These are phyloP conservation scores for Anguilla pacifica DNA, from an alignment of 2,797 vertebrate genomes.

Conservation along the genomic window DNA sequence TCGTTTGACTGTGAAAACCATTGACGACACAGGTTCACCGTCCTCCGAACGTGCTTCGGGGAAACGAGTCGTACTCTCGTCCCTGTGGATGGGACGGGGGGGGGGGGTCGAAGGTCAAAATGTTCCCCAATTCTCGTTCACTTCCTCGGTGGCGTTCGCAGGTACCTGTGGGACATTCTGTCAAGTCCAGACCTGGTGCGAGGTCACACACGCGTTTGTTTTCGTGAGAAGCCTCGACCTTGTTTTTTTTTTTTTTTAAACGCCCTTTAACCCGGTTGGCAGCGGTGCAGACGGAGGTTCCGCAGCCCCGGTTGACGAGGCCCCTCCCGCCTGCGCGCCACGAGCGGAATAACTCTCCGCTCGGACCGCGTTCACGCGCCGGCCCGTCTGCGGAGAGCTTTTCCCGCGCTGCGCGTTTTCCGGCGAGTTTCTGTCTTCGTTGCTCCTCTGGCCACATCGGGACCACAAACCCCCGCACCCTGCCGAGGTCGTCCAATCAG, in stretches of 20 bases:
- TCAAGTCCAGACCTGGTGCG: not conserved
- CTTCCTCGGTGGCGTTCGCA: not conserved
- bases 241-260: not conserved
- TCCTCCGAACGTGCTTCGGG: not conserved
- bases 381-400: too few relatives aligned
- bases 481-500: too few relatives aligned
- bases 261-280: not conserved
- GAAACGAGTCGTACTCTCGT: not conserved
- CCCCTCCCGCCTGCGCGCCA: not conserved
- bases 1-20: not conserved
- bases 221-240: not conserved
- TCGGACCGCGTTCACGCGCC: not conserved
- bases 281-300: not conserved
- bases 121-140: not conserved
- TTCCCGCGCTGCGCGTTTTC: too few relatives aligned
- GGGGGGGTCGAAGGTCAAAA: not conserved
- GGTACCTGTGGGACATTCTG: not conserved
- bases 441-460: too few relatives aligned
- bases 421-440: too few relatives aligned
- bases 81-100: not conserved
- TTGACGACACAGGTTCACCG: not conserved
- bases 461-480: too few relatives aligned
- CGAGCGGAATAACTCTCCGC: not conserved
- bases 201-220: not conserved
- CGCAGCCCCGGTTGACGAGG: not conserved